Evolutionary conservation across 2,888 invertebrate genomes (phyloP).

Genomic region (Ypsolopha sequella): DNA sequence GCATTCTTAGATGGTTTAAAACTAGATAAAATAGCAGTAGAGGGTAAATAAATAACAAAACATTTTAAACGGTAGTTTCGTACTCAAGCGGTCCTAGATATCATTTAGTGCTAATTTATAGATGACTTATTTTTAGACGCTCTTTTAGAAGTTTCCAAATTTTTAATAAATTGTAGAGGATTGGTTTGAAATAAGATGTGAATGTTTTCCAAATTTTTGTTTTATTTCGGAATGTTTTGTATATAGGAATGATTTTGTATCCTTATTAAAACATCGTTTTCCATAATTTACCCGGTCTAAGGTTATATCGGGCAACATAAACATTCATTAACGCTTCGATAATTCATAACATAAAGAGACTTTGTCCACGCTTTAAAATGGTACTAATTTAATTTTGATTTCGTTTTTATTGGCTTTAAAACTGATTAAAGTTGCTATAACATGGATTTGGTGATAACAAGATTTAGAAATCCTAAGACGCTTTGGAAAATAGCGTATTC

Average conservation of each 20-base stretch:
- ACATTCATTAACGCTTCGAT: constrained; percentile 41
- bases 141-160: not conserved
- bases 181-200: not conserved
- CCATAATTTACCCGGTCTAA: not conserved
- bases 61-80: too few relatives aligned
- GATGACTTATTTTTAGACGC: too few relatives aligned
- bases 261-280: not conserved
- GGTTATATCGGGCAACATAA: constrained; percentile 28
- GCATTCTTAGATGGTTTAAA: not conserved
- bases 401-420: constrained; percentile 27
- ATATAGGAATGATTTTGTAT: constrained; percentile 19
- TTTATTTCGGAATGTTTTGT: constrained; percentile 10
- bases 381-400: constrained; percentile 27
- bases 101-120: too few relatives aligned
- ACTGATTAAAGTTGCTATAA: constrained; percentile 33
- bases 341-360: constrained; percentile 18
- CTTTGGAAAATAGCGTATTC: not conserved
- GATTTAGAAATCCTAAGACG: not conserved
- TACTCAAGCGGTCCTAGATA: too few relatives aligned
- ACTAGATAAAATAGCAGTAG: not conserved
- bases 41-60: not conserved
- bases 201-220: constrained; percentile 1
- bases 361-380: constrained; percentile 36
- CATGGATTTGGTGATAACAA: constrained; percentile 36
- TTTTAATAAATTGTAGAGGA: not conserved